Evolutionary conservation across 1,140 invertebrate genomes (phyloP).

Genomic region (Rhysida immarginata): DNA sequence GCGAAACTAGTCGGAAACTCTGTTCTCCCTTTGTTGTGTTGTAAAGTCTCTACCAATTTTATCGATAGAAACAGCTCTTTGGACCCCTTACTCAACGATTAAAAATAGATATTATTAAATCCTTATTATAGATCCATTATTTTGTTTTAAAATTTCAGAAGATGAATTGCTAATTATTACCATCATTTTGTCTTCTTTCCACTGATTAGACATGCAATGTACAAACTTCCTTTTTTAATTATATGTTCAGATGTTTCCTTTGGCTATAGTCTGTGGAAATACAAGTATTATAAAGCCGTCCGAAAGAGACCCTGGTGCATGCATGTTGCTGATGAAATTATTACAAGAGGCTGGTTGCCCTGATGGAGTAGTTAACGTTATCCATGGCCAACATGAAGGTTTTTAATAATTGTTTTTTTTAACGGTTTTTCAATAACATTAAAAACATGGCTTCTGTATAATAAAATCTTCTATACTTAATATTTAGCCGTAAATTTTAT

Average conservation of each 20-base stretch:
- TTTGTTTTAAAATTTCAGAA: no score
- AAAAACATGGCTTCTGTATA: neutral
- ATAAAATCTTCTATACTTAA: neutral
- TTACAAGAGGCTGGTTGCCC: slow-evolving; percentile 80
- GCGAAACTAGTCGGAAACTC: no score
- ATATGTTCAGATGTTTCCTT: slow-evolving; percentile 82
- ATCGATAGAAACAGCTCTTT: no score
- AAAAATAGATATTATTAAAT: no score
- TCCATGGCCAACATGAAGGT: slow-evolving; percentile 77
- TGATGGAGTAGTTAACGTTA: slow-evolving; percentile 84
- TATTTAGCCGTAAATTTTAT: slow-evolving; percentile 78
- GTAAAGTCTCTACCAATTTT: no score
- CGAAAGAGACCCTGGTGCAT: slow-evolving; percentile 91
- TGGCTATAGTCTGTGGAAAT: slow-evolving; percentile 79
- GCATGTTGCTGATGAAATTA: slow-evolving; percentile 83
- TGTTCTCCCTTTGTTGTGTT: no score
- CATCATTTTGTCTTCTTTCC: no score
- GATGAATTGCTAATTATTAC: no score
- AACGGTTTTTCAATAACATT: neutral
- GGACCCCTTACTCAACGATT: no score
- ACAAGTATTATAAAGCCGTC: slow-evolving; percentile 69
- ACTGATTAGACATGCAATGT: no score
- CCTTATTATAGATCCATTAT: no score
- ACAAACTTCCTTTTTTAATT: no score
- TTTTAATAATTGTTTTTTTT: neutral